These are phyloP conservation scores for Glossosoma conforme DNA, from an alignment of 1,140 invertebrate genomes.

Conservation along the genomic window DNA sequence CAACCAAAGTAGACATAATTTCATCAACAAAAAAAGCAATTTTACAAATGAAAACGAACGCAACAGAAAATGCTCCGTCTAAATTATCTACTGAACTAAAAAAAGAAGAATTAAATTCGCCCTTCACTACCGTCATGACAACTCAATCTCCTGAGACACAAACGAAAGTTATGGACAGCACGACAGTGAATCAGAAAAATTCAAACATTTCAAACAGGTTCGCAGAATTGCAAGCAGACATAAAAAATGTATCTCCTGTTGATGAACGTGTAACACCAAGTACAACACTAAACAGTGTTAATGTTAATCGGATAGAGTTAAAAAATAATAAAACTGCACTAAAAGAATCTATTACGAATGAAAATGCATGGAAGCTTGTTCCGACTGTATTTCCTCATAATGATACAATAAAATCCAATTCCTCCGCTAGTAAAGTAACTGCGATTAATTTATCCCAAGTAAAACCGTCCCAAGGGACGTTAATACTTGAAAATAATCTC, in stretches of 20 bases:
- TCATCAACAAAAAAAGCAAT: too few species aligned
- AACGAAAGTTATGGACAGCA: constrained; percentile 15
- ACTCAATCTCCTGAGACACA: background rate
- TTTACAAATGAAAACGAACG: too few species aligned
- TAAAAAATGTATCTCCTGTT: background rate
- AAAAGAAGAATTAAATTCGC: too few species aligned
- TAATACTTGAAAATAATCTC: constrained; percentile 35
- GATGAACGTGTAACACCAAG: background rate
- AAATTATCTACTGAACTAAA: too few species aligned
- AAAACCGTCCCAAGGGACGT: constrained; percentile 1
- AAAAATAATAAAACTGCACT: constrained; percentile 31
- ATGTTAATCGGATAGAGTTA: too few species aligned
- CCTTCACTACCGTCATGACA: too few species aligned
- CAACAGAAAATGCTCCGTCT: too few species aligned
- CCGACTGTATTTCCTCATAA: constrained; percentile 41
- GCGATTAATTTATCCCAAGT: constrained; percentile 3
- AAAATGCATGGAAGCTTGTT: constrained; percentile 46
- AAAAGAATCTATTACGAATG: constrained; percentile 29
- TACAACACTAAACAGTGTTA: background rate
- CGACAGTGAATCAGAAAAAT: constrained; percentile 16
- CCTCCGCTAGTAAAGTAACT: constrained; percentile 3
- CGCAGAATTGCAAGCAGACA: constrained; percentile 1
- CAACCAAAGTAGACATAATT: too few species aligned
- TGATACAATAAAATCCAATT: constrained; percentile 5
- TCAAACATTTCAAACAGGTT: constrained; percentile 26